Conservation (phyloP, 2,113 vertebrate genomes). For the Dipodomys ordii region DNA sequence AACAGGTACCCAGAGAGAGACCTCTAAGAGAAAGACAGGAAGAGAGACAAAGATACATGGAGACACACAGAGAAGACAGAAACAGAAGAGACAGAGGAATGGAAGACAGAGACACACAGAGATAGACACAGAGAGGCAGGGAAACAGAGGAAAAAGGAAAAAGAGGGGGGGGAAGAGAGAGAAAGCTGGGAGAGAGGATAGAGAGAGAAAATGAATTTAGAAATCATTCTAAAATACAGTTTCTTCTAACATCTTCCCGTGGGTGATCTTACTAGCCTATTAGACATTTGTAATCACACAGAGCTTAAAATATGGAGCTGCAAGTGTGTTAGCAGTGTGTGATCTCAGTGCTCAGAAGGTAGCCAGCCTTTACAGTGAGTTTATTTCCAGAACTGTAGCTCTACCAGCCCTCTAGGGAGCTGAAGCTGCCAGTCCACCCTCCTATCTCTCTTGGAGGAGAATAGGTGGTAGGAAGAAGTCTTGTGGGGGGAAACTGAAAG, state of each 20-base stretch:
- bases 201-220: constrained; percentile 24
- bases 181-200: no score
- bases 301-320: constrained; percentile 75
- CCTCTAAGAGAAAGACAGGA: background rate
- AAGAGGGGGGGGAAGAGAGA: no score
- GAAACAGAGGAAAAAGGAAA: no score
- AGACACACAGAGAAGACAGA: no score
- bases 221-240: constrained; percentile 66
- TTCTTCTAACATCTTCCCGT: constrained; percentile 60
- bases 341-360: constrained; percentile 21
- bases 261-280: constrained; percentile 71
- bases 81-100: no score
- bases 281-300: constrained; percentile 75
- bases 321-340: constrained; percentile 63
- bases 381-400: constrained; percentile 65
- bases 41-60: no score
- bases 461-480: constrained; percentile 52
- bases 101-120: no score
- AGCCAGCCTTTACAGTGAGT: constrained; percentile 9
- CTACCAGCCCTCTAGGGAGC: constrained; percentile 63
- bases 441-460: constrained; percentile 59
- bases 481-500: constrained; percentile 74
- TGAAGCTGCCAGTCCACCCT: constrained; percentile 57
- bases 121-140: no score
- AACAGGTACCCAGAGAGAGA: constrained; percentile 34